Conservation (phyloP, 1,140 invertebrate species). For the Drosophila virilis region DNA sequence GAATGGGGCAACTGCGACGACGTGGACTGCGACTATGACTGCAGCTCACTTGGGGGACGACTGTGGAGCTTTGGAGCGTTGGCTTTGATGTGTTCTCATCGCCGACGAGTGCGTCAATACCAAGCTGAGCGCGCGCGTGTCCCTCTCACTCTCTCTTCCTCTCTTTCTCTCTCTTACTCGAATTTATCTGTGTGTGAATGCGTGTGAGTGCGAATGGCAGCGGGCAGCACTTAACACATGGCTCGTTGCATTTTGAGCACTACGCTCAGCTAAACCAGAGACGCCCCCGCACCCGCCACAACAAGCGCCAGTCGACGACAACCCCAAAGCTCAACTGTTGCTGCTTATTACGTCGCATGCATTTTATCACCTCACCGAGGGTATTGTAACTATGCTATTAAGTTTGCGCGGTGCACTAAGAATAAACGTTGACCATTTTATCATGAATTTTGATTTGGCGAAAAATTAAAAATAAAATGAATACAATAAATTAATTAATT, state of each 20-base stretch:
- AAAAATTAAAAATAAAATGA: not conserved
- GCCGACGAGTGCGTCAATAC: conserved; percentile 67
- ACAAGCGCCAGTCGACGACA: conserved; percentile 10
- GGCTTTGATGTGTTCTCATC: conserved; percentile 42
- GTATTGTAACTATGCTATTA: conserved; percentile 3
- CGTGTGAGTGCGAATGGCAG: conserved; percentile 48
- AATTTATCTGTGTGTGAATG: conserved; percentile 22
- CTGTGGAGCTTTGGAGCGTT: conserved; percentile 13
- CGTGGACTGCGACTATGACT: conserved; percentile 16
- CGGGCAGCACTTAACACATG: conserved; percentile 51
- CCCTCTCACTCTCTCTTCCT: conserved; percentile 32
- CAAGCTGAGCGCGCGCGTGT: conserved; percentile 52
- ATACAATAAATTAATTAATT: no score
- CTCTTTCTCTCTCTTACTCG: conserved; percentile 36
- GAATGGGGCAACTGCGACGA: conserved; percentile 45
- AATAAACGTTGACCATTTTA: not conserved
- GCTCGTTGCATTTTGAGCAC: conserved; percentile 66
- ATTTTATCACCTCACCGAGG: not conserved
- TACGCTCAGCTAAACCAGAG: conserved; percentile 13
- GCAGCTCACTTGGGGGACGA: conserved; percentile 11
- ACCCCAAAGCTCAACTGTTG: conserved; percentile 58
- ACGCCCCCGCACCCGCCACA: not conserved
- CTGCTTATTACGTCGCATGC: conserved; percentile 49
- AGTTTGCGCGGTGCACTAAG: not conserved
- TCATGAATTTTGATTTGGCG: no score